Evolutionary conservation across 2,113 vertebrate species (phyloP).

Genomic region (Eidolon helvum): DNA sequence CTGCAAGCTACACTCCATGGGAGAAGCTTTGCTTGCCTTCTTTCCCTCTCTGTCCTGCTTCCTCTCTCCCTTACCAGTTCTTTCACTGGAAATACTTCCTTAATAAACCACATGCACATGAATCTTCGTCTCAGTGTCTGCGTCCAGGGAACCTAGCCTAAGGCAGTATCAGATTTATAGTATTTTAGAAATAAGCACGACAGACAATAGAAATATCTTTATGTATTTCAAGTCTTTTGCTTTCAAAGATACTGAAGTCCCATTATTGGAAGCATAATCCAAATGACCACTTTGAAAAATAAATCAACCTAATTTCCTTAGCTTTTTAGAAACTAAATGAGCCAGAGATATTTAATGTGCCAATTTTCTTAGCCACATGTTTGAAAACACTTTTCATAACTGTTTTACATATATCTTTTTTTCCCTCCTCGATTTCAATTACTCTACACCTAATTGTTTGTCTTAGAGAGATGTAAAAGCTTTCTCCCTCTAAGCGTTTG

Average conservation of each 20-base stretch:
- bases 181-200: not conserved
- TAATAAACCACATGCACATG: not conserved
- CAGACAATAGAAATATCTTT: not conserved
- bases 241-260: slow-evolving; percentile 7
- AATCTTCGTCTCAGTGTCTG: not conserved
- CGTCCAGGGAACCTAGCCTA: not conserved
- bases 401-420: slow-evolving; percentile 30
- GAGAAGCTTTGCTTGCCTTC: not conserved
- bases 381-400: slow-evolving; percentile 30
- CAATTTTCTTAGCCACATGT: not conserved
- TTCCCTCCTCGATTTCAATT: not conserved
- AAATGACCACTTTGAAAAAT: slow-evolving; percentile 36
- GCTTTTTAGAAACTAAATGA: slow-evolving; percentile 32
- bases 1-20: rapidly evolving
- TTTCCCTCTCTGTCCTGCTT: not conserved
- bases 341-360: not conserved
- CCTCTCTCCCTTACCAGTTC: not conserved
- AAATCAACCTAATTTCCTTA: slow-evolving; percentile 8
- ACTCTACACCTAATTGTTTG: slow-evolving; percentile 12
- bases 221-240: not conserved
- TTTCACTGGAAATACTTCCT: not conserved
- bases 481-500: not conserved
- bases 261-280: not conserved
- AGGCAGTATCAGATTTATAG: not conserved
- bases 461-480: not conserved